These are phyloP conservation scores for Gobiocypris rarus DNA, from an alignment of 2,113 vertebrate genomes.

Conservation along the genomic window DNA sequence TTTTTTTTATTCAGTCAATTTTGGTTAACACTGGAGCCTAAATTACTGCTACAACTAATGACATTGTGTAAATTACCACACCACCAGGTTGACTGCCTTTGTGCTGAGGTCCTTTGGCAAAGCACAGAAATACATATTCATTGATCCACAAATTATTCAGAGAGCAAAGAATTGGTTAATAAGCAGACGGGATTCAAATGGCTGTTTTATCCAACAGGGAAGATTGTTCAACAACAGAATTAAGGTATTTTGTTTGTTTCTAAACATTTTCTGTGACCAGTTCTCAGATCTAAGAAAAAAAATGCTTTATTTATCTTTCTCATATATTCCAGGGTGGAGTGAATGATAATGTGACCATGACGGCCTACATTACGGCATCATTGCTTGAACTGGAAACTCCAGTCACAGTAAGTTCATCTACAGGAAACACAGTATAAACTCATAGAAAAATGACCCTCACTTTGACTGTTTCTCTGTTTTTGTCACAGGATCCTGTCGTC, in stretches of 20 bases:
- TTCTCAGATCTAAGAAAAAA: no score
- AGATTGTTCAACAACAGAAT: slow-evolving; percentile 78
- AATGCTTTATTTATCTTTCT: neutral
- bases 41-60: no score
- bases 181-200: slow-evolving; percentile 68
- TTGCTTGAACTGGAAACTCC: slow-evolving; percentile 74
- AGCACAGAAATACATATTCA: slow-evolving; percentile 71
- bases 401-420: slow-evolving; percentile 61
- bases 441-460: neutral
- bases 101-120: slow-evolving; percentile 76
- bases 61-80: no score
- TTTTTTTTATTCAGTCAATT: no score
- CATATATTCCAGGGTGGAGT: slow-evolving; percentile 76
- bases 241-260: slow-evolving; percentile 64
- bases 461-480: no score
- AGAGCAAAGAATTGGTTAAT: slow-evolving; percentile 72
- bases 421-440: neutral
- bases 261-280: no score
- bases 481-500: neutral
- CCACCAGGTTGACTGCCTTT: slow-evolving; percentile 82
- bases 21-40: no score
- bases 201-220: slow-evolving; percentile 77
- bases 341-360: slow-evolving; percentile 78
- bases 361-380: slow-evolving; percentile 75
- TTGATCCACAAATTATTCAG: slow-evolving; percentile 62